Conservation (phyloP, 2,797 vertebrate species). For the Pitangus sulphuratus region DNA sequence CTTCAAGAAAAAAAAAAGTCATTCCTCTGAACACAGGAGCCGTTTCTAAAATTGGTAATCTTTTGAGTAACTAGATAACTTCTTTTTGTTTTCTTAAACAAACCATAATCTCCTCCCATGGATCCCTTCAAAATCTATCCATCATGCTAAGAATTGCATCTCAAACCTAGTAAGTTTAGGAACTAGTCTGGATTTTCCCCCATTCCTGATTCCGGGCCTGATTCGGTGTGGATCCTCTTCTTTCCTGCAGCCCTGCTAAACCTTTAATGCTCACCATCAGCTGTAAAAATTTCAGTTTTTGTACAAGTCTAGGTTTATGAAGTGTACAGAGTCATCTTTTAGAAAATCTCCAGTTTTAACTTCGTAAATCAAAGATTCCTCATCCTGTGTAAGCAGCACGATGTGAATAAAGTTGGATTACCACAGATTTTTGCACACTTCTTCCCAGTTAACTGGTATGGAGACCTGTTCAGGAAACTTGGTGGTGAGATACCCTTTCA, state of each 20-base stretch:
- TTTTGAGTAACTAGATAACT: neutral
- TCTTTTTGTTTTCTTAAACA: neutral
- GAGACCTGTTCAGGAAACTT: neutral
- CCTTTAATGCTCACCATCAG: neutral
- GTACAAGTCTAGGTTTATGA: neutral
- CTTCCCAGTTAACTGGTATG: neutral
- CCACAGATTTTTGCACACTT: neutral
- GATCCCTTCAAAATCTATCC: neutral
- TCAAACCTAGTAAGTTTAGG: neutral
- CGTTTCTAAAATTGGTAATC: neutral
- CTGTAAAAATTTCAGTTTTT: neutral
- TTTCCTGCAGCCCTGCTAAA: neutral
- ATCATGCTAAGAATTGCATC: neutral
- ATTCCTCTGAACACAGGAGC: neutral
- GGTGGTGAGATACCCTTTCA: neutral
- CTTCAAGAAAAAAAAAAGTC: neutral
- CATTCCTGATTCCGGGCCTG: accelerated
- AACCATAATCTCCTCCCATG: neutral
- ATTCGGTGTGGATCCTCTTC: neutral
- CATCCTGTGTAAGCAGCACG: neutral
- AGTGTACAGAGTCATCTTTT: neutral
- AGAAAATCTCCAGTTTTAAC: neutral
- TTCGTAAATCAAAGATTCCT: neutral
- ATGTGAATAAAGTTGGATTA: neutral
- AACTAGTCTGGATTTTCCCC: neutral